A percentile compares a stretch with the other conserved stretches of the same genome.
Evolutionary conservation across 2,888 invertebrate species (phyloP).

Genomic region (Xanthia icteritia): DNA sequence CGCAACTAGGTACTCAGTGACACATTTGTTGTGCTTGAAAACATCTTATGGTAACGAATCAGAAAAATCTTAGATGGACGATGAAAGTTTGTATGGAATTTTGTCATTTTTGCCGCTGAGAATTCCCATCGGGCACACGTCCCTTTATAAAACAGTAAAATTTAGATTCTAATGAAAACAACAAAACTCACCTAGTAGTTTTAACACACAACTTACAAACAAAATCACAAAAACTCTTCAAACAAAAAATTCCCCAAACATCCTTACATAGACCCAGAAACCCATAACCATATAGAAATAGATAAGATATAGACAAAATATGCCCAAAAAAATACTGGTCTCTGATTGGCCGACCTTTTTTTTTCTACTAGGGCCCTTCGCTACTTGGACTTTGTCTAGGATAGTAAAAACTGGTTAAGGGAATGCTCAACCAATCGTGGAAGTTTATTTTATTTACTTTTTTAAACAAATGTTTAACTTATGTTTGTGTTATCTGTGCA

Average conservation of each 20-base stretch:
- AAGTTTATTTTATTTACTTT: constrained; percentile 17
- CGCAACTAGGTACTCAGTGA: too few species aligned
- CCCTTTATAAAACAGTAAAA: too few species aligned
- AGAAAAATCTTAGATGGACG: too few species aligned
- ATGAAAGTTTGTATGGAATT: too few species aligned
- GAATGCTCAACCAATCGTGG: constrained; percentile 26
- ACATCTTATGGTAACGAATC: too few species aligned
- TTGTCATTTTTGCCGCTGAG: too few species aligned
- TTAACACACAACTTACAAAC: background rate
- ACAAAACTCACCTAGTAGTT: background rate
- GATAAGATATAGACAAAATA: constrained; percentile 43
- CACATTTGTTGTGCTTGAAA: too few species aligned
- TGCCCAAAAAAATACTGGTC: constrained; percentile 31
- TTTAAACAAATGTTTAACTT: constrained; percentile 36
- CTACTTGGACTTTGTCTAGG: constrained; percentile 26
- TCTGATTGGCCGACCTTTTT: constrained; percentile 44
- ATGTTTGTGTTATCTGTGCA: constrained; percentile 17
- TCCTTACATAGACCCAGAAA: constrained; percentile 12
- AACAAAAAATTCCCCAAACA: background rate
- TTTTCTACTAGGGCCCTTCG: constrained; percentile 23
- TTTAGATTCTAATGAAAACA: background rate
- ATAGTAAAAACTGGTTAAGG: constrained; percentile 29
- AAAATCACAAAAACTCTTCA: background rate
- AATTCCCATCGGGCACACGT: too few species aligned
- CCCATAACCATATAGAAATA: constrained; percentile 37